Evolutionary conservation across 30 jellyfish, hydroid and myxozoan species (phyloP).

Genomic region (Kudoa iwatai): DNA sequence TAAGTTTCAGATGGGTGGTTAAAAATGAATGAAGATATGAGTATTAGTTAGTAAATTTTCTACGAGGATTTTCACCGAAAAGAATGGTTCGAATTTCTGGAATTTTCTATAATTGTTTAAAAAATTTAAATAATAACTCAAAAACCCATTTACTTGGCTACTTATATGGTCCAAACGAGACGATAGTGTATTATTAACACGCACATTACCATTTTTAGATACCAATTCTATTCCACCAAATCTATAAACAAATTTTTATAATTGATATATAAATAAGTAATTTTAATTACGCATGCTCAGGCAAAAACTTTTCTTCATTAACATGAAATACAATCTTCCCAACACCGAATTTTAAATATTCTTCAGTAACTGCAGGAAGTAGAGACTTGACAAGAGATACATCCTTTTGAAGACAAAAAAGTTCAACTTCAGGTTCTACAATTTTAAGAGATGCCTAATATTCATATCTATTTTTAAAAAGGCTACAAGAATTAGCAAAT

Average conservation of each 20-base stretch:
- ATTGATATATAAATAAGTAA: too few species aligned
- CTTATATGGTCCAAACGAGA: slow-evolving; percentile 31
- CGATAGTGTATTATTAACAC: slow-evolving; percentile 46
- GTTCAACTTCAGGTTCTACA: not conserved
- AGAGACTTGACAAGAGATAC: not conserved
- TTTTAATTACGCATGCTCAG: too few species aligned
- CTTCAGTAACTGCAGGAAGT: slow-evolving; percentile 2
- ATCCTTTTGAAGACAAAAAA: too few species aligned
- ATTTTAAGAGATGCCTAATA: not conserved
- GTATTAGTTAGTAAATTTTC: not conserved
- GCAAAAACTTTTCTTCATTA: slow-evolving; percentile 12
- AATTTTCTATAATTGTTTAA: not conserved
- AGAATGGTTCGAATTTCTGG: not conserved
- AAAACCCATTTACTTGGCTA: slow-evolving; percentile 74
- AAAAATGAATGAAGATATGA: too few species aligned
- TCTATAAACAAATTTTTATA: slow-evolving; percentile 3
- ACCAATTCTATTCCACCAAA: slow-evolving; percentile 64
- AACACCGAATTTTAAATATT: slow-evolving; percentile 14
- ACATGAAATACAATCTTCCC: slow-evolving; percentile 14
- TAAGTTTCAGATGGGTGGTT: too few species aligned
- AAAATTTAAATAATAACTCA: too few species aligned
- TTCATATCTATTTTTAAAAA: too few species aligned
- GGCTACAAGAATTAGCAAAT: slow-evolving; percentile 5
- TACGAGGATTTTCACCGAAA: not conserved
- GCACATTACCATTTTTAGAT: slow-evolving; percentile 37